Conservation (phyloP, 2,113 vertebrate species). For the Strix aluco region DNA sequence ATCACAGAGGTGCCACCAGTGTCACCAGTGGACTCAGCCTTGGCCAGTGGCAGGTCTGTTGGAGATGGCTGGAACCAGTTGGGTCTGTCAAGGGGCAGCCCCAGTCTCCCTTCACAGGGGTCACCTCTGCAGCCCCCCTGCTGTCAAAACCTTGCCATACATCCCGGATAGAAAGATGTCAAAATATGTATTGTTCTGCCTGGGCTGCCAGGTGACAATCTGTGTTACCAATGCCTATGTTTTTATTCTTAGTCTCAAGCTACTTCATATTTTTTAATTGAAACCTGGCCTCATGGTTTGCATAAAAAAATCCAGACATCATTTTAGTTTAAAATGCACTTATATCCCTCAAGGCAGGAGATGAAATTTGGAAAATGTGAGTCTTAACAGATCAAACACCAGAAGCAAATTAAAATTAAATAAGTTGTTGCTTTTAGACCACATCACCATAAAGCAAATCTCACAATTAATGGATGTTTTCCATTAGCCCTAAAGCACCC, state of each 20-base stretch:
- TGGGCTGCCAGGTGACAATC: neutral
- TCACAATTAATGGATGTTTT: slow-evolving; percentile 5
- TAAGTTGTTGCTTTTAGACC: neutral
- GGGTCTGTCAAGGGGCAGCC: accelerated
- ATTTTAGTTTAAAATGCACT: neutral
- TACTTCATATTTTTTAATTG: neutral
- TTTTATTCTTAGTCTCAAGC: neutral
- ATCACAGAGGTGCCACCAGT: neutral
- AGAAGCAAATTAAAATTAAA: slow-evolving; percentile 24
- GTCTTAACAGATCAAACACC: slow-evolving; percentile 1
- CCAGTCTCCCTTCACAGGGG: neutral
- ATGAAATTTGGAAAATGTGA: neutral
- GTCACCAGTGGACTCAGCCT: neutral
- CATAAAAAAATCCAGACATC: neutral
- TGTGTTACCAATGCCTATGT: neutral
- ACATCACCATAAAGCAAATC: neutral
- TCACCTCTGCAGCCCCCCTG: neutral
- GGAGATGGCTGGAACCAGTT: neutral
- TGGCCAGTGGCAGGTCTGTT: neutral
- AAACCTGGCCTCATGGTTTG: neutral
- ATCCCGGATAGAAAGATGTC: neutral
- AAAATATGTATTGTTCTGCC: too few relatives aligned
- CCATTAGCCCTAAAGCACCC: neutral
- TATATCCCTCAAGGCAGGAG: neutral
- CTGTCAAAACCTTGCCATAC: neutral